Evolutionary conservation across 2,113 vertebrate genomes (phyloP).

Genomic region (Sorex fumeus): DNA sequence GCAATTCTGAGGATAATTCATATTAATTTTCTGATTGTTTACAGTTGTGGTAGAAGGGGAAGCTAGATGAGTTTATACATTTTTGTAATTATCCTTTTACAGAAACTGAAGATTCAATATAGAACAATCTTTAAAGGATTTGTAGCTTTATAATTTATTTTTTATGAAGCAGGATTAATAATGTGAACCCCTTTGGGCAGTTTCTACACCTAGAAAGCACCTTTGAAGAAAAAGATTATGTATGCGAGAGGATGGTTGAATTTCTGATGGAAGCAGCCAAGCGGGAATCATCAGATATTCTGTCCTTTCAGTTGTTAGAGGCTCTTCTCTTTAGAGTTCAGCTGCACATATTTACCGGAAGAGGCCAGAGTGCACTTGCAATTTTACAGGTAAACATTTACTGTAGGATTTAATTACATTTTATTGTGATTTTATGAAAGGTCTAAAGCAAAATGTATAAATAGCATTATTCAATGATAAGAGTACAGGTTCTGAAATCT

Average conservation of each 20-base stretch:
- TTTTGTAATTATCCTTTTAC: conserved; percentile 51
- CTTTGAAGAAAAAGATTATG: conserved; percentile 96
- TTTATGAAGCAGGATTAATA: conserved; percentile 64
- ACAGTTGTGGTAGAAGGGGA: conserved; percentile 2
- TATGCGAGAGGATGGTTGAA: conserved; percentile 93
- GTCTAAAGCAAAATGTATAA: neutral
- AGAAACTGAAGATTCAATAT: conserved; percentile 56
- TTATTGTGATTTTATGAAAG: neutral
- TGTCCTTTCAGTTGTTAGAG: conserved; percentile 96
- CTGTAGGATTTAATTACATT: neutral
- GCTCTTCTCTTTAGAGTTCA: conserved; percentile 94
- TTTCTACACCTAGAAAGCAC: conserved; percentile 95
- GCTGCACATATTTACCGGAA: conserved; percentile 94
- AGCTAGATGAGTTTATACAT: neutral
- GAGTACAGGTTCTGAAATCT: conserved; percentile 27
- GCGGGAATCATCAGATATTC: conserved; percentile 83
- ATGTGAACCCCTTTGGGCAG: conserved; percentile 85
- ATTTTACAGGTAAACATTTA: conserved; percentile 92
- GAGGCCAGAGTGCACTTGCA: conserved; percentile 92
- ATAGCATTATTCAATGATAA: conserved; percentile 3
- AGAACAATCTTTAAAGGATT: conserved; percentile 27
- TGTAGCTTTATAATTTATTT: conserved; percentile 54
- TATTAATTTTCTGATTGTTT: conserved; percentile 37
- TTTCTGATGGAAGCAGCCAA: conserved; percentile 89
- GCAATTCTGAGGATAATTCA: neutral